phyloP scores from a whole-genome alignment of 1,140 invertebrate species.

The Tenebrio molitor region DNA sequence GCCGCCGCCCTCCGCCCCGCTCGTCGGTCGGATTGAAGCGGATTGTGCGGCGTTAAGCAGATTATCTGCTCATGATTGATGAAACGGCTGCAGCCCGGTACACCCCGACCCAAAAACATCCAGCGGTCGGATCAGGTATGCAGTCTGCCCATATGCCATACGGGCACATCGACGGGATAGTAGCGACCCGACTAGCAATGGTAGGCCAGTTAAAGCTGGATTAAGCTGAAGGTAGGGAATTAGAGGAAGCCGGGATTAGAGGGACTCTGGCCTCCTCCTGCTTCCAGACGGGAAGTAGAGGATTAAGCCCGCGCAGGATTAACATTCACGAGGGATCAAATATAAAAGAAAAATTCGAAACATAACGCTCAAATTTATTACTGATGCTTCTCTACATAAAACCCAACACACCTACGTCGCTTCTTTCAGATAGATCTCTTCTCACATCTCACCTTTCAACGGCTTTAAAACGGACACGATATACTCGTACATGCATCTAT shows the following conservation, averaged over 20 bases:
- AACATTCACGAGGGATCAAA: slow-evolving; percentile 63
- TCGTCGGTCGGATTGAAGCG: slow-evolving; percentile 64
- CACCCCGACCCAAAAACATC: slow-evolving; percentile 59
- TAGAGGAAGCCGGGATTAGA: slow-evolving; percentile 69
- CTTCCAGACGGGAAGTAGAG: slow-evolving; percentile 63
- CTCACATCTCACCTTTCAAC: not conserved
- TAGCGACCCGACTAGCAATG: slow-evolving; percentile 57
- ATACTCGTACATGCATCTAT: no score
- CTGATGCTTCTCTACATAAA: not conserved
- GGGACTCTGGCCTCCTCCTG: slow-evolving; percentile 62
- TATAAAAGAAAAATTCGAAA: slow-evolving; percentile 63
- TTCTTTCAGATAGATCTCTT: not conserved
- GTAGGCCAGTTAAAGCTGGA: slow-evolving; percentile 68
- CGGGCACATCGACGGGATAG: slow-evolving; percentile 54
- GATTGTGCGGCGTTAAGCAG: slow-evolving; percentile 71
- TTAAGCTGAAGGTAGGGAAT: slow-evolving; percentile 69
- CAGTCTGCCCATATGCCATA: slow-evolving; percentile 54
- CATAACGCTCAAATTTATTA: slow-evolving; percentile 46
- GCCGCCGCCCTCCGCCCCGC: slow-evolving; percentile 38
- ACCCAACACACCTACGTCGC: not conserved
- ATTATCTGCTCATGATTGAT: slow-evolving; percentile 77
- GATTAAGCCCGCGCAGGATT: slow-evolving; percentile 63
- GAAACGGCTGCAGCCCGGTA: slow-evolving; percentile 65
- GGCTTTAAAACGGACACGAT: no score
- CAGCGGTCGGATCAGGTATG: slow-evolving; percentile 57